Percentiles rank a stretch among this genome's conserved stretches.
These are phyloP conservation scores for Gallirallus australis DNA, from an alignment of 2,797 vertebrate genomes.

Conservation along the genomic window DNA sequence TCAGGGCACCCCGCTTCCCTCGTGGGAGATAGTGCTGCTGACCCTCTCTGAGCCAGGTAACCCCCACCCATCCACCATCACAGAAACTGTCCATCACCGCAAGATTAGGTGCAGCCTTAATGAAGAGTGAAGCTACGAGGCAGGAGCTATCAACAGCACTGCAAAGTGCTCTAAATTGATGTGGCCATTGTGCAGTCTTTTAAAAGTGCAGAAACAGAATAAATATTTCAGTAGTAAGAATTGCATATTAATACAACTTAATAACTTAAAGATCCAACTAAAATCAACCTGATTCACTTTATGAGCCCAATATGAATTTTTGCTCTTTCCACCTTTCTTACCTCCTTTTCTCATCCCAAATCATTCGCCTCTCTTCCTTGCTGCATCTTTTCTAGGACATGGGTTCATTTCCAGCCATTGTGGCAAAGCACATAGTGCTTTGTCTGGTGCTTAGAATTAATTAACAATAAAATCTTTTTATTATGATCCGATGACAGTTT, in stretches of 20 bases:
- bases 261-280: background rate
- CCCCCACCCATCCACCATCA: too few species aligned
- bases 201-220: background rate
- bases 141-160: background rate
- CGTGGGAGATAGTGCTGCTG: background rate
- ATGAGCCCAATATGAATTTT: background rate
- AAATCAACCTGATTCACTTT: background rate
- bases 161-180: background rate
- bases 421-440: background rate
- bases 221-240: constrained; percentile 8
- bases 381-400: background rate
- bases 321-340: background rate
- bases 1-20: background rate
- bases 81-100: background rate
- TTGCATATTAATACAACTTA: background rate
- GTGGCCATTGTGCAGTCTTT: background rate
- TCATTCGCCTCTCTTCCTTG: background rate
- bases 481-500: background rate
- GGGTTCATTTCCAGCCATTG: constrained; percentile 16
- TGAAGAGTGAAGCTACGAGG: background rate
- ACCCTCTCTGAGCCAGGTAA: background rate
- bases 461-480: constrained; percentile 56
- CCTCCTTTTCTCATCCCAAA: background rate
- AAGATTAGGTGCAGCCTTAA: background rate
- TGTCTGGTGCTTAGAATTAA: constrained; percentile 38